These are phyloP conservation scores for Hydroisotoma schaefferi DNA, from an alignment of 2,888 invertebrate species.

Conservation along the genomic window DNA sequence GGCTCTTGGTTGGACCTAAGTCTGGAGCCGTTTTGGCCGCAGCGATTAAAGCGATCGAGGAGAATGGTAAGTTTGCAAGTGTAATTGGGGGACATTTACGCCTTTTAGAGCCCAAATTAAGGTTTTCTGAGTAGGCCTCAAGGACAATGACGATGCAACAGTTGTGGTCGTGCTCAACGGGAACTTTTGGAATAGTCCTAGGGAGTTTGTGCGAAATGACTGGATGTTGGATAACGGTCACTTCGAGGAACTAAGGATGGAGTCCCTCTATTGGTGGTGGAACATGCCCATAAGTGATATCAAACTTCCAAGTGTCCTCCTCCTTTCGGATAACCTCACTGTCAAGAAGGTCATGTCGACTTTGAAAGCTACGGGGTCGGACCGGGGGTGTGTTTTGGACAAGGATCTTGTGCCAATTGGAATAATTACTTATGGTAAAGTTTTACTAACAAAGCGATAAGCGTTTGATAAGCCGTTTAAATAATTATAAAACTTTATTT, in stretches of 20 bases:
- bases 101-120: not conserved
- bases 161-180: slow-evolving; percentile 17
- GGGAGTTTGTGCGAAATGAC: slow-evolving; percentile 12
- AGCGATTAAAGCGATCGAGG: slow-evolving; percentile 14
- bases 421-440: no score
- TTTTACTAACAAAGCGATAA: no score
- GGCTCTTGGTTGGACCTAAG: slow-evolving; percentile 17
- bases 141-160: not conserved
- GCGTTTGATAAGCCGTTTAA: not conserved
- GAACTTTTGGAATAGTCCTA: slow-evolving; percentile 3
- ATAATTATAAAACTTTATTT: not conserved
- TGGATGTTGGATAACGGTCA: slow-evolving; percentile 20
- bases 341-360: not conserved
- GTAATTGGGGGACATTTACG: not conserved
- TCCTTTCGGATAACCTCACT: not conserved
- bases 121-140: not conserved
- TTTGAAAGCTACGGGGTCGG: not conserved
- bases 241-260: slow-evolving; percentile 29
- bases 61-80: slow-evolving; percentile 4
- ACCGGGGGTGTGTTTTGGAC: not conserved
- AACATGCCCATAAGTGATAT: slow-evolving; percentile 22
- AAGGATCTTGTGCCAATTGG: no score
- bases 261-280: slow-evolving; percentile 30
- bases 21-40: slow-evolving; percentile 19
- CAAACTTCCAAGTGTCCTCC: not conserved